Evolutionary conservation across 2,888 invertebrate genomes (phyloP).

Genomic region (Trichacis sp.): DNA sequence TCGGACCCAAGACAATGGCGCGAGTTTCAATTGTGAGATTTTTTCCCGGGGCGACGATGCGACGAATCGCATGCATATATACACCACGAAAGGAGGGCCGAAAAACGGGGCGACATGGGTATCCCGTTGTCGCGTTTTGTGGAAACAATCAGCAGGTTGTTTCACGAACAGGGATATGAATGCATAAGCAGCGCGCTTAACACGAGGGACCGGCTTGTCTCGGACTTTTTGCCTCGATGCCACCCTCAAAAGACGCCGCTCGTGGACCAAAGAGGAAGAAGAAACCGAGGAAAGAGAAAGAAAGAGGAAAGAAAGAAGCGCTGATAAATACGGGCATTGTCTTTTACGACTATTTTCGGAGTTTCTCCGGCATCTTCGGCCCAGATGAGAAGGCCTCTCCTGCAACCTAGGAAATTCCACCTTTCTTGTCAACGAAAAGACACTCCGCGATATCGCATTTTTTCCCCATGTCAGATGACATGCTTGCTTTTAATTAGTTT

Average conservation of each 20-base stretch:
- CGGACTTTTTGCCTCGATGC: conserved; percentile 52
- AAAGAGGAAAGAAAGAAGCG: conserved; percentile 32
- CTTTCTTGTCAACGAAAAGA: conserved; percentile 45
- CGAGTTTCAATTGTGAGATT: conserved; percentile 22
- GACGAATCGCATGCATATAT: conserved; percentile 31
- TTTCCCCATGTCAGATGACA: background rate
- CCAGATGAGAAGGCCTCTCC: conserved; percentile 18
- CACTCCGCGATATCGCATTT: background rate
- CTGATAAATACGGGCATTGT: conserved; percentile 58
- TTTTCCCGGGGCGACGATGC: conserved; percentile 28
- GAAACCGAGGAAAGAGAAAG: conserved; percentile 26
- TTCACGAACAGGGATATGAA: conserved; percentile 64
- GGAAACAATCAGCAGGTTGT: conserved; percentile 64
- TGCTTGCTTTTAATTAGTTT: background rate
- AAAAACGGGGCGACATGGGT: conserved; percentile 58
- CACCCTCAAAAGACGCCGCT: conserved; percentile 63
- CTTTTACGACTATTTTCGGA: conserved; percentile 48
- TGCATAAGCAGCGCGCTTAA: conserved; percentile 65
- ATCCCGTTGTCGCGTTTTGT: conserved; percentile 61
- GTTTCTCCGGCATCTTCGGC: conserved; percentile 49
- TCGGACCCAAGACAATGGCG: conserved; percentile 20
- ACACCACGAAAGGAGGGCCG: conserved; percentile 39
- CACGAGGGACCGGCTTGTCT: conserved; percentile 61
- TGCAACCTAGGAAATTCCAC: conserved; percentile 49
- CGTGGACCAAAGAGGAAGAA: conserved; percentile 35